Conservation (phyloP, 1,140 invertebrate genomes). For the Aphelinus atriplicis region DNA sequence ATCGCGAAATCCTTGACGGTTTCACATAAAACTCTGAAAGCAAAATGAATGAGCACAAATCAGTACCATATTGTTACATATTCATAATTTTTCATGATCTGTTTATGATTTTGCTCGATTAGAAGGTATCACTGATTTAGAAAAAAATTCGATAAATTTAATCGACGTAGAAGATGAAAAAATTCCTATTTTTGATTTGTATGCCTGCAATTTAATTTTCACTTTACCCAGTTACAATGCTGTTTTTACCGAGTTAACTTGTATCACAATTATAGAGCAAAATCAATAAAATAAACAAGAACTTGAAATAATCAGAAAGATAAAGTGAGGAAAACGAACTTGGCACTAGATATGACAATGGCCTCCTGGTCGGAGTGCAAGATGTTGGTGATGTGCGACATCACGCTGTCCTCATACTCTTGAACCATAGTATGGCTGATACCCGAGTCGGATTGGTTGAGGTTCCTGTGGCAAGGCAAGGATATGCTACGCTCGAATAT, state of each 20-base stretch:
- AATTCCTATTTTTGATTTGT: neutral
- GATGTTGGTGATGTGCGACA: slow-evolving; percentile 86
- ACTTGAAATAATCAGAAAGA: neutral
- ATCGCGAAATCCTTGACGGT: slow-evolving; percentile 82
- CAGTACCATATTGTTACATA: neutral
- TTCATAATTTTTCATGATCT: too few species aligned
- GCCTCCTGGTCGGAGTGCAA: slow-evolving; percentile 85
- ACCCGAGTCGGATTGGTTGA: slow-evolving; percentile 66
- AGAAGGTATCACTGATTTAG: neutral
- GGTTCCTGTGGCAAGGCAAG: slow-evolving; percentile 67
- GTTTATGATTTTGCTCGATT: neutral
- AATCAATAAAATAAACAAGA: neutral
- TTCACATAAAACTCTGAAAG: slow-evolving; percentile 75
- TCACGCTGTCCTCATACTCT: slow-evolving; percentile 83
- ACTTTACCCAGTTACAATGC: too few species aligned
- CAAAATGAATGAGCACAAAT: slow-evolving; percentile 30
- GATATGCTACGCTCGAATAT: slow-evolving; percentile 83
- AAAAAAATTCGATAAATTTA: neutral
- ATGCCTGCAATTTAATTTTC: too few species aligned
- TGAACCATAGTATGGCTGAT: slow-evolving; percentile 65
- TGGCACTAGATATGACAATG: slow-evolving; percentile 79
- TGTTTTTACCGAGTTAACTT: too few species aligned
- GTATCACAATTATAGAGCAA: too few species aligned
- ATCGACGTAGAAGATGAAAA: slow-evolving; percentile 3
- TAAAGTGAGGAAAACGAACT: slow-evolving; percentile 65